Percentiles rank a stretch among this genome's conserved stretches.
Conservation (phyloP, 2,797 vertebrate genomes). For the Acrossocheilus fasciatus region DNA sequence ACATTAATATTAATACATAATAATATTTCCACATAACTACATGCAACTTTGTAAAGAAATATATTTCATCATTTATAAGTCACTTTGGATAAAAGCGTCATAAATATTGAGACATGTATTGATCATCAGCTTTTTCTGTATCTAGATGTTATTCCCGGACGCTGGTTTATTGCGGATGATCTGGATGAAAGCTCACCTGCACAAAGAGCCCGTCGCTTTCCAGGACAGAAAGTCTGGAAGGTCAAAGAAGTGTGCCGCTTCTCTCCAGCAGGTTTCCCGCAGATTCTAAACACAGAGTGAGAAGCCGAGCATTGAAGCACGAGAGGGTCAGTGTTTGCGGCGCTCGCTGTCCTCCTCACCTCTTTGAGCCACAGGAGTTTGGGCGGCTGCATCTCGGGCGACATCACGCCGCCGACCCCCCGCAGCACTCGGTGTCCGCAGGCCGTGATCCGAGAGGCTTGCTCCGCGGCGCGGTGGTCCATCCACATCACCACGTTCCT, state of each 20-base stretch:
- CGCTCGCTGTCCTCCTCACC: constrained; percentile 68
- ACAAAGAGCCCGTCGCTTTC: constrained; percentile 92
- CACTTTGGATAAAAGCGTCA: not conserved
- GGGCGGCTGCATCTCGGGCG: constrained; percentile 97
- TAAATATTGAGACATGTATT: not conserved
- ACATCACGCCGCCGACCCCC: constrained; percentile 92
- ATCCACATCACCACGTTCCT: constrained; percentile 97
- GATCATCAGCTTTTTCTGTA: not conserved
- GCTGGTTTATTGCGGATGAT: not conserved
- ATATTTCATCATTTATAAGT: not conserved
- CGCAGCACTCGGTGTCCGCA: constrained; percentile 82
- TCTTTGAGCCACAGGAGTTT: constrained; percentile 97
- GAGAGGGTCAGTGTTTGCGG: too few relatives aligned
- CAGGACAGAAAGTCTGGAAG: constrained; percentile 96
- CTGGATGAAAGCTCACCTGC: constrained; percentile 76
- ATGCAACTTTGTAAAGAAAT: too few relatives aligned
- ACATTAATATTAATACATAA: too few relatives aligned
- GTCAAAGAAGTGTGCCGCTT: constrained; percentile 91
- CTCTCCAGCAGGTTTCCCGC: constrained; percentile 84
- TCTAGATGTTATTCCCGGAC: too few relatives aligned
- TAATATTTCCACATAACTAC: too few relatives aligned
- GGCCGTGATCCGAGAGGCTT: constrained; percentile 86
- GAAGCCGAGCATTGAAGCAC: not conserved
- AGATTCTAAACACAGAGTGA: constrained; percentile 72
- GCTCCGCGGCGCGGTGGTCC: constrained; percentile 91